Base-by-base conservation (phyloP, 2,113 vertebrate species). In the Rhinolophus sinicus region DNA sequence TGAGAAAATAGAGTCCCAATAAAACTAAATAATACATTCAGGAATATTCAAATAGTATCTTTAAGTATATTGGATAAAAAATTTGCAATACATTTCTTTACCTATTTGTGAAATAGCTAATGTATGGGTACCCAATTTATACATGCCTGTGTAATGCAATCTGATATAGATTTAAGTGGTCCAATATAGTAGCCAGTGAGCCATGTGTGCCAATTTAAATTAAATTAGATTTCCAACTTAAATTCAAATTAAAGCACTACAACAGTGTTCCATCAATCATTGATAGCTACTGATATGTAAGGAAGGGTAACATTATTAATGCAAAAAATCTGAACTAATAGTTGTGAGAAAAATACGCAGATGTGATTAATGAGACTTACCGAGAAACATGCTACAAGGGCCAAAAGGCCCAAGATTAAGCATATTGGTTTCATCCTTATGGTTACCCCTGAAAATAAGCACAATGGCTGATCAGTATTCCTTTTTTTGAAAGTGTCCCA, bases 351-450 rank as follows among this genome's bases (percentile, higher is more conserved):
- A 77, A 91, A 14, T 76, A 11, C 58, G 5, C 69, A 64, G 19
- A 52, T 9, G 0, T 58, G 22, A 56, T 73, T 70, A 82, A 50
- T 35, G 62, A 76, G 69, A 95, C 95, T 93, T 91, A 97, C 95
- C 3, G 8, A 65, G 73, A 93, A 91, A 65, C 77, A 95, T 22
- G 22, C 64, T 77, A 2, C 4, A 56, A 97, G 54, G 77, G 75
- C 83, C 54, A 78, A 85, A 72, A 97, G 72, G n/a, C 89, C 90
- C n/a, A 93, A 65, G 44, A 85, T 35, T 6, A 88, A 54, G n/a
- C 28, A 82, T 9, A 72, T 40, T 19, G 86, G 30, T 28, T 84
- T 94, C 96, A 96, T 97, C 21, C 30, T 94, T 88, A 38, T 2
- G 3, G 65, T 52, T 54, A 5, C 21, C 33, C 62, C 82, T 96